Base-by-base conservation (phyloP, 2,113 vertebrate genomes). In the Neoarius graeffei region DNA sequence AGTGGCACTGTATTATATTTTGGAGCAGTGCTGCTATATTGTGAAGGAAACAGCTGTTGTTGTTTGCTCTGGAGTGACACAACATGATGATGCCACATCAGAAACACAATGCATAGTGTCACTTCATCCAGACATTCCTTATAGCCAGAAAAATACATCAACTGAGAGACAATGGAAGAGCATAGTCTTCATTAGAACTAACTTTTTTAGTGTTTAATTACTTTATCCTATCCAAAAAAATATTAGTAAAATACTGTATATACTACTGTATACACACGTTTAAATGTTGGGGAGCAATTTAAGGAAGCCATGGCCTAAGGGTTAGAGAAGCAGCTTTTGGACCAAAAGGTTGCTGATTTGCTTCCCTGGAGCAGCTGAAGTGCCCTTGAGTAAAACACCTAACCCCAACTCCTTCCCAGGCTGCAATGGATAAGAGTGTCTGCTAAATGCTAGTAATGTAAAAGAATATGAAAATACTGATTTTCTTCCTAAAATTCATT, bases 11-110 rank as follows among this genome's bases (percentile, higher is more conserved):
- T 50, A 11, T 74, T 50, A 19, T 74, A 42, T 10, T 74, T 23
- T 50, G 0, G 71, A 19, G 9, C 0, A 15, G 30, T 42, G 23
- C 19, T 76, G 48, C 13, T 10, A 52, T 52, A 6, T 6, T 76
- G 73, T 76, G 73, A 52, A 76, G 42, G 73, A 52, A 50, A 25
- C 23, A 52, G 73, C 73, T 76, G 73, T 76, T 73, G 27, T 69
- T 69, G 67, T 69, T 69, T 35, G 67, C n/a, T 73, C 69, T 73
- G 69, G 2, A 73, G 35, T 73, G 69, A 48, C 69, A 73, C 35
- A 69, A 69, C 67, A 1, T 69, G 66, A 71, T 35, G 30, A 71
- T 19, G 27, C 30, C 27, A 19, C 69, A 42, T 71, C 30, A 42
- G 2, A 35, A 35, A 42, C 69, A 71, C 69, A 71, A 8, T 35